Percentiles rank a stretch among this genome's conserved stretches.
Conservation (phyloP, 2,888 invertebrate species). For the Rhorus exstirpatorius region DNA sequence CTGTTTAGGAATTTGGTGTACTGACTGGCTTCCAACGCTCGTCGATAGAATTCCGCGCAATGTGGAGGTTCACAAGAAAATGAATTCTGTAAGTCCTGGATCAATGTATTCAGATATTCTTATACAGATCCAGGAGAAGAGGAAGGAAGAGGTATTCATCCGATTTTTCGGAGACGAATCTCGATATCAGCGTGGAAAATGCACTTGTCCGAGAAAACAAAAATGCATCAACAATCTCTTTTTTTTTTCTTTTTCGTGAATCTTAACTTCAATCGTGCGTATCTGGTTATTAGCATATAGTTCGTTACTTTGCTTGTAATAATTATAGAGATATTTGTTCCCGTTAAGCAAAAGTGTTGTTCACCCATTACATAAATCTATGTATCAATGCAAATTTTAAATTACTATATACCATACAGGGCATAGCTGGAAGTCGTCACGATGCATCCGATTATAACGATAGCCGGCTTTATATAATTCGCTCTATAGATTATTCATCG, state of each 20-base stretch:
- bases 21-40: constrained; percentile 17
- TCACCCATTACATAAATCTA: not conserved
- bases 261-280: constrained; percentile 3
- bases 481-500: constrained; percentile 59
- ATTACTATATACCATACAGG: not conserved
- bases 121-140: not conserved
- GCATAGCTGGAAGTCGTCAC: not conserved
- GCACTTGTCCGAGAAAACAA: constrained; percentile 18
- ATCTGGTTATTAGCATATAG: not conserved
- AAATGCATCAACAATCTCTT: constrained; percentile 11
- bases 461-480: constrained; percentile 46
- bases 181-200: constrained; percentile 43
- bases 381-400: not conserved
- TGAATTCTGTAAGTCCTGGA: constrained; percentile 2
- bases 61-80: constrained; percentile 7
- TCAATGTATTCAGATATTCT: not conserved
- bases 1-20: constrained; percentile 34
- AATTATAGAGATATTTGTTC: constrained; percentile 12
- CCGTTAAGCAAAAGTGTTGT: constrained; percentile 10
- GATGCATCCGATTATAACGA: constrained; percentile 12
- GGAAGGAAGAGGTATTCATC: constrained; percentile 23
- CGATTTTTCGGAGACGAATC: constrained; percentile 41
- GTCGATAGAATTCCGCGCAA: constrained; percentile 44
- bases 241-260: constrained; percentile 34
- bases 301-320: constrained; percentile 35